phyloP scores from a whole-genome alignment of 30 jellyfish, hydroid and myxozoan species.

The Pelagia noctiluca region DNA sequence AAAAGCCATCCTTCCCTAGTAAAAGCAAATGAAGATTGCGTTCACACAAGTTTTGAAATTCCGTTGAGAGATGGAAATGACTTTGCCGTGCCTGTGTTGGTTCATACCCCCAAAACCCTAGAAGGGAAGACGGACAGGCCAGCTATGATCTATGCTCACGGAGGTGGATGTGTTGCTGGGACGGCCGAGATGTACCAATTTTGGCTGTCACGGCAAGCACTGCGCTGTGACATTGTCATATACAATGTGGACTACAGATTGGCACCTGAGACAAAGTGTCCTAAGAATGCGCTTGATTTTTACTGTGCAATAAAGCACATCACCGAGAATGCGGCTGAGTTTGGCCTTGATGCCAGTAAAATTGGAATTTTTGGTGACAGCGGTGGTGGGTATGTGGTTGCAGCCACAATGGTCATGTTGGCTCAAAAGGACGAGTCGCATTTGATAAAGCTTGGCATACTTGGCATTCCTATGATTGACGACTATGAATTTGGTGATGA shows the following conservation, averaged over 20 bases:
- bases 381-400: conserved; percentile 59
- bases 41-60: conserved; percentile 23
- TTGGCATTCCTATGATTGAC: conserved; percentile 39
- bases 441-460: conserved; percentile 34
- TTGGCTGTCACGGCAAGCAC: conserved; percentile 10
- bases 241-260: conserved; percentile 60
- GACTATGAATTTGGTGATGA: conserved; percentile 48
- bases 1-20: neutral
- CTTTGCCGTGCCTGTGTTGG: conserved; percentile 37
- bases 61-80: conserved; percentile 61
- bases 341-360: conserved; percentile 44
- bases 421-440: conserved; percentile 53
- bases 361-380: conserved; percentile 63
- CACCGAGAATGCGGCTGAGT: conserved; percentile 35
- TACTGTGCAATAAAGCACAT: conserved; percentile 51
- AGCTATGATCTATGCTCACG: conserved; percentile 65
- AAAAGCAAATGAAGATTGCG: conserved; percentile 19
- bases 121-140: conserved; percentile 26
- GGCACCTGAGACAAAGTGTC: conserved; percentile 72
- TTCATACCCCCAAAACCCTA: conserved; percentile 31
- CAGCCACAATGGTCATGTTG: conserved; percentile 51
- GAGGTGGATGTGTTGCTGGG: conserved; percentile 46
- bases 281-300: conserved; percentile 56
- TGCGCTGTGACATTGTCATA: conserved; percentile 6
- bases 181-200: conserved; percentile 41